Evolutionary conservation across 2,888 invertebrate genomes (phyloP).

Genomic region (Lasioglossum morio): DNA sequence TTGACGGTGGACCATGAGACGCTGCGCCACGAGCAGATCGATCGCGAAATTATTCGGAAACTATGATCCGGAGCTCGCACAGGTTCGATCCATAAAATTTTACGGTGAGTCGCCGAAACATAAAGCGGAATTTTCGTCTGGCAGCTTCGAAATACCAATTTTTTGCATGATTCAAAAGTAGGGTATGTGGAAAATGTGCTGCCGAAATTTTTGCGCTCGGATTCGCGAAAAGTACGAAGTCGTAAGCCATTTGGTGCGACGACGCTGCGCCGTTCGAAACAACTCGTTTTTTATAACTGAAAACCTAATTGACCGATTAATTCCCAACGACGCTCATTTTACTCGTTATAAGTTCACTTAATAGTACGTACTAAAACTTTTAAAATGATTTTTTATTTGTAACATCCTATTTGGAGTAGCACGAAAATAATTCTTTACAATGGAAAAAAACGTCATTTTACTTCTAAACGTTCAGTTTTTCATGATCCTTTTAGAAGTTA

Average conservation of each 20-base stretch:
- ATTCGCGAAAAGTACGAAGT: neutral
- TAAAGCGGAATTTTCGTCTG: neutral
- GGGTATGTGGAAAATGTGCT: neutral
- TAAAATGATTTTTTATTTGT: neutral
- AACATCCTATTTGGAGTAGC: neutral
- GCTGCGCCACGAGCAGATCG: conserved; percentile 26
- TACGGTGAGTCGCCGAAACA: neutral
- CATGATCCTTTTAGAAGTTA: neutral
- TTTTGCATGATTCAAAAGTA: neutral
- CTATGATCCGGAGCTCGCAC: neutral
- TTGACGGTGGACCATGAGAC: conserved; percentile 50
- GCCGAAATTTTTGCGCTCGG: neutral
- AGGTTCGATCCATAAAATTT: conserved; percentile 9
- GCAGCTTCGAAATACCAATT: neutral
- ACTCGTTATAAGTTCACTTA: neutral
- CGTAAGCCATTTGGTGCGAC: neutral
- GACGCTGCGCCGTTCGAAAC: neutral
- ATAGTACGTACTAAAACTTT: neutral
- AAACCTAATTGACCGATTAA: neutral
- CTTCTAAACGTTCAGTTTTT: neutral
- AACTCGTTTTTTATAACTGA: neutral
- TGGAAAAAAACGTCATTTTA: neutral
- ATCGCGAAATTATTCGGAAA: conserved; percentile 32
- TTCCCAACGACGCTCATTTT: neutral
- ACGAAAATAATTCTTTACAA: neutral